Evolutionary conservation across 2,797 vertebrate genomes (phyloP), one percentile per base, ranked within the genome.

Genomic region (Sebastes elongatus): DNA sequence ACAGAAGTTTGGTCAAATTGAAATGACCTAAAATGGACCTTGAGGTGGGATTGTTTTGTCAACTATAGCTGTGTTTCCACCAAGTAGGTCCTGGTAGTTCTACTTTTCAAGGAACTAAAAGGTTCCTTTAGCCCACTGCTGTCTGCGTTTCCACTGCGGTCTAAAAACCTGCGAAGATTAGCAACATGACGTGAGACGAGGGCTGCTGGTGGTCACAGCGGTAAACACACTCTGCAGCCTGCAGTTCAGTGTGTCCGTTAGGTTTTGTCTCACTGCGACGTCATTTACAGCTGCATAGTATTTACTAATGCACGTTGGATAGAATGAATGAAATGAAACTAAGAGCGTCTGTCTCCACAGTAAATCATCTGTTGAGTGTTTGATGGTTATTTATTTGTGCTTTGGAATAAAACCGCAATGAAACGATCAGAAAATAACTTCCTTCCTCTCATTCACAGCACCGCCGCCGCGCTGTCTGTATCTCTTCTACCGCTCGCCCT

Each of bases 71-170:
- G 0, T 1, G 20, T 52, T 52, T 52, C 49, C 20, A 52, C 2
- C 18, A 52, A 52, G 7, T 20, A n/a, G 4, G 7, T 52, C 49
- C 20, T 52, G 20, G 8, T 52, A 52, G 0, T 52, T 52, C 46
- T 18, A 52, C 46, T n/a, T 52, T 52, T n/a, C 46, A 52, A 52
- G 46, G 20, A 2, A 20, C 46, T 52, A n/a, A 52, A 52, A 52
- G 46, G 14, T n/a, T 52, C 49, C 49, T n/a, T 52, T 0, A 18
- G 42, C 42, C 42, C 16, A 3, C 0, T 52, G 49, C 0, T 2
- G 18, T n/a, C 49, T 52, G 49, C 20, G 4, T 52, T 52, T 52
- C 49, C 20, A n/a, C 49, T 20, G 49, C 9, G 8, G 49, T 52
- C 49, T 52, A 52, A 52, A 52, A n/a, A n/a, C 49, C 18, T 52